Percentiles rank a stretch among this genome's conserved stretches.
These are phyloP conservation scores for Delia radicum DNA, from an alignment of 1,140 invertebrate genomes.

Conservation along the genomic window DNA sequence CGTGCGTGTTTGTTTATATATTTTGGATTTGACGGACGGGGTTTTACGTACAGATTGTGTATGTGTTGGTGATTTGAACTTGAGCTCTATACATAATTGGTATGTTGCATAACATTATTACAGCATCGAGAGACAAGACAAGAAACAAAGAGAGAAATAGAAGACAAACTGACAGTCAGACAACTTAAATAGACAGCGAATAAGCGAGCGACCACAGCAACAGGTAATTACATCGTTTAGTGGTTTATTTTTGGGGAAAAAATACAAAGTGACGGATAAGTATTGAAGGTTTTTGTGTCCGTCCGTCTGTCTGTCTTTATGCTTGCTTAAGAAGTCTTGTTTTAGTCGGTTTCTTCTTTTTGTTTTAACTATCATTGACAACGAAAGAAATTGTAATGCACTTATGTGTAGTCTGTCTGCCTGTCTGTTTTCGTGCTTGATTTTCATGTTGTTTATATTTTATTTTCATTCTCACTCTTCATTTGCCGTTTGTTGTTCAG, in stretches of 20 bases:
- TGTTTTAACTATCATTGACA: too few species aligned
- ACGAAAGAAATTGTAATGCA: too few species aligned
- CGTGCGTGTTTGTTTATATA: constrained; percentile 38
- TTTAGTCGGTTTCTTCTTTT: not conserved
- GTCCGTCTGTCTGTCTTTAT: not conserved
- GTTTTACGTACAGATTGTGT: not conserved
- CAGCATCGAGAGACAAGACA: constrained; percentile 26
- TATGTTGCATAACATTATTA: constrained; percentile 32
- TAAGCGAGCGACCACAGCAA: not conserved
- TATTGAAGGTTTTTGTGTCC: constrained; percentile 11
- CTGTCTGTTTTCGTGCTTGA: too few species aligned
- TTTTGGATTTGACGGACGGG: constrained; percentile 28
- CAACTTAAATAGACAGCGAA: not conserved
- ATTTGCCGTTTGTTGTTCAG: too few species aligned
- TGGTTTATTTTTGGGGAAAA: not conserved
- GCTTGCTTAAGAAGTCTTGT: not conserved
- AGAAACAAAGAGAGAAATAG: too few species aligned
- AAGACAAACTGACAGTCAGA: not conserved
- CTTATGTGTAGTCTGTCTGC: too few species aligned
- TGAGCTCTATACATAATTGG: constrained; percentile 54
- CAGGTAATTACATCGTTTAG: constrained; percentile 6
- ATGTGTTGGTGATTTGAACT: constrained; percentile 50
- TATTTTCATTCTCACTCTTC: too few species aligned
- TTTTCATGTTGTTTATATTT: too few species aligned
- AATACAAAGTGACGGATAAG: not conserved